A percentile compares a stretch with the other conserved stretches of the same genome.
phyloP scores from a whole-genome alignment of 1,140 invertebrate species.

The Solen grandis region DNA sequence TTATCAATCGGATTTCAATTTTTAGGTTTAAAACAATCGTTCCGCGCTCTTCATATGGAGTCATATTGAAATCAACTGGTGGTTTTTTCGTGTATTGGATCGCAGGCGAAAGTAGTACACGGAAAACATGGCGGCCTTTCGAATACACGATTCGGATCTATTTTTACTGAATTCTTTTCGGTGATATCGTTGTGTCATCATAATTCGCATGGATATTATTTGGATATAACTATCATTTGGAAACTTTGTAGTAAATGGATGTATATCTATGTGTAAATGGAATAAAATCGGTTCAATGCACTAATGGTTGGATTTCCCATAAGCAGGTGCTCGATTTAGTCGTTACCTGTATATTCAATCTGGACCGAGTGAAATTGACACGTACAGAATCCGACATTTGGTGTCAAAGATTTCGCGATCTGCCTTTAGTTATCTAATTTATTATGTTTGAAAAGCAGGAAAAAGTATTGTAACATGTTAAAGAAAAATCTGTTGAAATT shows the following conservation, averaged over 20 bases:
- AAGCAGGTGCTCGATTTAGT: neutral
- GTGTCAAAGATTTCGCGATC: no score
- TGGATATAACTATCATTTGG: neutral
- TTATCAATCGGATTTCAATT: neutral
- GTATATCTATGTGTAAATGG: neutral
- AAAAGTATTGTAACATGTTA: no score
- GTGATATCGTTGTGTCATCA: neutral
- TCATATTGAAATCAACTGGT: slow-evolving; percentile 23
- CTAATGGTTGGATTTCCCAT: neutral
- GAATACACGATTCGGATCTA: neutral
- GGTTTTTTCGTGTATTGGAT: slow-evolving; percentile 20
- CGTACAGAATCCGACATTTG: no score
- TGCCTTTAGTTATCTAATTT: no score
- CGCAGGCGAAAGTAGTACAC: slow-evolving; percentile 38
- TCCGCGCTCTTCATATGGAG: neutral
- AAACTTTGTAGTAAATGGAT: neutral
- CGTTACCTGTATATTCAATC: neutral
- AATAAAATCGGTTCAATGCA: neutral
- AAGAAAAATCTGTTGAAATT: no score
- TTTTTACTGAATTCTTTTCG: neutral
- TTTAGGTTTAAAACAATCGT: neutral
- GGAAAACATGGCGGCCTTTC: slow-evolving; percentile 55
- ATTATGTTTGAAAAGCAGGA: no score
- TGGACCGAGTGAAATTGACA: no score
- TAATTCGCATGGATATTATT: neutral